Base-by-base conservation (phyloP, 2,113 vertebrate species). In the Empidonax traillii region DNA sequence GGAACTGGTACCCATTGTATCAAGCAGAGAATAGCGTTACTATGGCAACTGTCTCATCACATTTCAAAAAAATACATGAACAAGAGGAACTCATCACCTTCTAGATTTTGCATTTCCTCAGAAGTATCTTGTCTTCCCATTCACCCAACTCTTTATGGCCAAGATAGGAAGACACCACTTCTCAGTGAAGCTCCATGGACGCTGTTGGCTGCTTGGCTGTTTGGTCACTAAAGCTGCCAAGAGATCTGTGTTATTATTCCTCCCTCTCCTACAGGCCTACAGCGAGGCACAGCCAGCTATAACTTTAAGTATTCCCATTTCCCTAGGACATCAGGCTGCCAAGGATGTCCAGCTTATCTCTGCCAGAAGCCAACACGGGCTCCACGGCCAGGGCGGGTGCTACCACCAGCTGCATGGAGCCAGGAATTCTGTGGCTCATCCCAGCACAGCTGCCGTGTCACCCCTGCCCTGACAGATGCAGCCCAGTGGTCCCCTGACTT, bases 41-140 rank as follows among this genome's bases (percentile, higher is more conserved):
- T 97, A 95, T 95, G 59, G 91, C 81, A 97, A 97, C 96, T 87
- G 43, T 58, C 78, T 85, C 46, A 10, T 72, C 92, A 79, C 51
- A 56, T 86, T 91, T 76, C 27, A 72, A 87, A 88, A 84, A 84
- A 82, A 75, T 3, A 11, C 47, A 47, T n/a, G 27, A 93, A 83
- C 44, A 84, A 80, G 85, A 80, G 76, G 58, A 17, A 80, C 41
- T 62, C 52, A 22, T 71, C 77, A 31, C 58, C 52, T 61, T 47
- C 68, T 77, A 2, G 21, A 30, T 59, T 85, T 85, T 85, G 30
- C 15, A 5, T 83, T 94, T 87, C 44, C 74, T 84, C 51, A 31
- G 53, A 12, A 82, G 33, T 47, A 65, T 39, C 56, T 65, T 85
- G n/a, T 61, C 65, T 75, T 78, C 82, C 66, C 49, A 82, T 75